Conservation (phyloP, 1,140 invertebrate genomes). For the Aphidius ervi region DNA sequence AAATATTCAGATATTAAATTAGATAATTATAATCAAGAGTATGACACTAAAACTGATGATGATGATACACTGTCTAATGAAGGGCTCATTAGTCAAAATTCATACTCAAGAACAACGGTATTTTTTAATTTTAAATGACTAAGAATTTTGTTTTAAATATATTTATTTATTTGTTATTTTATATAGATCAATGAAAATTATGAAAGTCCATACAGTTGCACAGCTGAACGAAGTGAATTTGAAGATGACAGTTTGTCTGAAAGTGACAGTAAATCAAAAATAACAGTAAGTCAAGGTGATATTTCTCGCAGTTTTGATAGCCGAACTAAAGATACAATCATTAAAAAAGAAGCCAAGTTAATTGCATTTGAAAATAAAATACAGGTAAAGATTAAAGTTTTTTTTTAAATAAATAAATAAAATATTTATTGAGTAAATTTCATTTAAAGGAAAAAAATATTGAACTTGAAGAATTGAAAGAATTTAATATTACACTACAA, state of each 20-base stretch:
- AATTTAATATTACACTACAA: slow-evolving; percentile 25
- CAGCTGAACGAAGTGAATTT: not conserved
- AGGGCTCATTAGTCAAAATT: too few relatives aligned
- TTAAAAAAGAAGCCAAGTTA: slow-evolving; percentile 39
- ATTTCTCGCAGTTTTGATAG: not conserved
- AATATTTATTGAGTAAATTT: slow-evolving; percentile 1
- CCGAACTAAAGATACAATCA: slow-evolving; percentile 25
- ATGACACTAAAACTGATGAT: too few relatives aligned
- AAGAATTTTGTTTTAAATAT: too few relatives aligned
- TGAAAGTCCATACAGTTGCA: too few relatives aligned
- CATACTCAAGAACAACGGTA: too few relatives aligned
- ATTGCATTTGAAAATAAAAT: slow-evolving; percentile 36
- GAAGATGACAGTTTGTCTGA: not conserved
- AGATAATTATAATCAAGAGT: too few relatives aligned
- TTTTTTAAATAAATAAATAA: not conserved
- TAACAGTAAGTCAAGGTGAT: too few relatives aligned
- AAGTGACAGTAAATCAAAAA: not conserved
- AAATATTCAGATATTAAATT: too few relatives aligned
- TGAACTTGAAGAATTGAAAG: slow-evolving; percentile 32
- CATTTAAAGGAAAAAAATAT: slow-evolving; percentile 29
- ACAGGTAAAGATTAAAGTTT: slow-evolving; percentile 22
- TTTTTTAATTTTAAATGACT: too few relatives aligned
- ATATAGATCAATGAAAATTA: too few relatives aligned
- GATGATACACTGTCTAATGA: too few relatives aligned
- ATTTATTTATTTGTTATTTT: too few relatives aligned